Base-by-base conservation (phyloP, 1,140 invertebrate species). In the Drosophila subpulchrella region DNA sequence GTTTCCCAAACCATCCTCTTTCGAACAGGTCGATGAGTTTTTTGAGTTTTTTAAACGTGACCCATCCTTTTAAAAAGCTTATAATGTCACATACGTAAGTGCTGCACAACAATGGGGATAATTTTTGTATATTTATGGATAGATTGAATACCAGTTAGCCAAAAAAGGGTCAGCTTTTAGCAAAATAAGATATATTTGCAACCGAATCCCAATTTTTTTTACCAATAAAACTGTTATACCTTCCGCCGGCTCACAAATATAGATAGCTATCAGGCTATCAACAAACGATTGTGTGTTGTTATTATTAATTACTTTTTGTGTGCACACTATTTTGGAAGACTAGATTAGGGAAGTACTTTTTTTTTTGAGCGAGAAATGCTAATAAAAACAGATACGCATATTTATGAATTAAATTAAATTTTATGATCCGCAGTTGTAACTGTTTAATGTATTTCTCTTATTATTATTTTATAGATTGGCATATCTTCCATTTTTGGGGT, bases 401-500 rank as follows among this genome's bases (percentile, higher is more conserved):
- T 75, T 42, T 34, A 30, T 56, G 17, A 13, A 15, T 15, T 20
- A 44, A 44, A 44, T 20, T 20, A 8, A 44, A 44, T 3, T 20
- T 12, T 12, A 24, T 46, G 17, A 5, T 20, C 0, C 42, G 10
- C 17, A 24, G 0, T 24, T 46, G 3, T 20, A 46, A 20, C 15
- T 10, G 15, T 13, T 13, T 39, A 20, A 27, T 47, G 5, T n/a
- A 30, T 30, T 30, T 27, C 12, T 6, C 0, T 39, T 27, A 27
- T 27, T 27, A 27, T 57, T 2, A 0, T 10, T 2, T 17, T 80
- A 56, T 17, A 91, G 86, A 89, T 90, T 57, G 82, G 82, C 10
- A 41, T 85, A n/a, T 75, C 96, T 0, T 95, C 96, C 0, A 81
- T 98, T 0, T 94, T 96, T 57, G 97, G 97, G 0, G 95, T 98